phyloP scores from a whole-genome alignment of 2,797 vertebrate genomes.

The Lepilemur septentrionalis region DNA sequence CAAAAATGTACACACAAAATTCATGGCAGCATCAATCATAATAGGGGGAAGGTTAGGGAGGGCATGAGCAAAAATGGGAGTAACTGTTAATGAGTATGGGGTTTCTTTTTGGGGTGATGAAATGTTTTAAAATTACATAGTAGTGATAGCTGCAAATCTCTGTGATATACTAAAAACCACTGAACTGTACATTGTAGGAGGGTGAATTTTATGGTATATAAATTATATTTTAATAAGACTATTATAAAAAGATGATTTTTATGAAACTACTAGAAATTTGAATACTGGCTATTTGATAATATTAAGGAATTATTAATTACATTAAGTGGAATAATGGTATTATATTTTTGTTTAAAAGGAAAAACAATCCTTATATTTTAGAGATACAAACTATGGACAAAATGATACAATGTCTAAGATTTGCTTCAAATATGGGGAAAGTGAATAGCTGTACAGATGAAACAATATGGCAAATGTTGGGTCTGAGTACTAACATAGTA shows the following conservation, averaged over 20 bases:
- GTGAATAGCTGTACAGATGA: background rate
- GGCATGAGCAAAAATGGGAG: background rate
- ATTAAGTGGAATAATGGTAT: background rate
- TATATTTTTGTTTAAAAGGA: constrained; percentile 20
- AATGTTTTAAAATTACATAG: constrained; percentile 15
- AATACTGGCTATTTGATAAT: background rate
- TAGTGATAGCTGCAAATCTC: background rate
- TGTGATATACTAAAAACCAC: background rate
- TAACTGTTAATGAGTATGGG: background rate
- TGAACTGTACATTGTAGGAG: background rate
- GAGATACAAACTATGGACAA: background rate
- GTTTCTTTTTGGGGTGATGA: background rate
- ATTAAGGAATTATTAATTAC: constrained; percentile 7
- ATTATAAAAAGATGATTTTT: constrained; percentile 22
- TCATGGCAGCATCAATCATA: background rate
- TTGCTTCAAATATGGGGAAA: constrained; percentile 22
- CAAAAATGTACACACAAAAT: background rate
- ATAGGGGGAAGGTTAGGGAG: background rate
- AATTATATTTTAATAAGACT: constrained; percentile 23
- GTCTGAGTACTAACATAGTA: background rate
- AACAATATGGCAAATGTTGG: background rate
- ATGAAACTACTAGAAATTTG: constrained; percentile 4
- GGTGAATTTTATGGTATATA: background rate
- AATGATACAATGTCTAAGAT: background rate
- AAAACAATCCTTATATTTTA: constrained; percentile 9